These are phyloP conservation scores for Centropyge bicolor DNA, from an alignment of 2,797 vertebrate genomes.

Conservation along the genomic window DNA sequence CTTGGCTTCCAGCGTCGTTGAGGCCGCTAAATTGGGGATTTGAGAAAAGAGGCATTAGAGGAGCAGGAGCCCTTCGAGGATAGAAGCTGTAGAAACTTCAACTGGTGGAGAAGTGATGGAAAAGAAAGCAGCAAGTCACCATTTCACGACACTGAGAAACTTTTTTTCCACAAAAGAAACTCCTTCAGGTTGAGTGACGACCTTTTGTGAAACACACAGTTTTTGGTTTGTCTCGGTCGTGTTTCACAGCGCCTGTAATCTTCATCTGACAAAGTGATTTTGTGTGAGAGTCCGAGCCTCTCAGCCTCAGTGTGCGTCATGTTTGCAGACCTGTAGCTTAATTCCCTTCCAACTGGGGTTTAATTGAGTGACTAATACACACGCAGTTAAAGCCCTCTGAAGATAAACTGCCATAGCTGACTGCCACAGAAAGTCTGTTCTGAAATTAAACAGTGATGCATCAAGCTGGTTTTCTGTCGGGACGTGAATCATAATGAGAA, in stretches of 20 bases:
- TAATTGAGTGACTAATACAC: slow-evolving; percentile 72
- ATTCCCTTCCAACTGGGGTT: slow-evolving; percentile 68
- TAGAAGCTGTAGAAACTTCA: slow-evolving; percentile 1
- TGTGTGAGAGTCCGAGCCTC: slow-evolving; percentile 29
- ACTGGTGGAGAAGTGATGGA: not conserved
- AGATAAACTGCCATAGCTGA: slow-evolving; percentile 47
- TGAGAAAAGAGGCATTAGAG: slow-evolving; percentile 47
- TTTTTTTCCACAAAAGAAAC: not conserved
- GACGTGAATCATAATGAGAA: slow-evolving; percentile 17
- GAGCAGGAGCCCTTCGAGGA: slow-evolving; percentile 53
- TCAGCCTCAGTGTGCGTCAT: slow-evolving; percentile 59
- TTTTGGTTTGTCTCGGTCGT: slow-evolving; percentile 9
- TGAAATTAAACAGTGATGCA: slow-evolving; percentile 58
- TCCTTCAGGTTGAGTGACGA: not conserved
- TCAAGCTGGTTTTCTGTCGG: slow-evolving; percentile 36
- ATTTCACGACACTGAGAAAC: slow-evolving; percentile 9
- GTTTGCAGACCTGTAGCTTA: slow-evolving; percentile 66
- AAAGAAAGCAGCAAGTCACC: not conserved
- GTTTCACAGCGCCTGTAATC: slow-evolving; percentile 51
- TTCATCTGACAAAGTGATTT: slow-evolving; percentile 55
- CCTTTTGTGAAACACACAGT: not conserved
- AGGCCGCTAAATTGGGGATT: slow-evolving; percentile 65
- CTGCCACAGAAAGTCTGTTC: slow-evolving; percentile 42
- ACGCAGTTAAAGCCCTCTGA: slow-evolving; percentile 56
- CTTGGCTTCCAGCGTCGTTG: slow-evolving; percentile 19